Evolutionary conservation across 2,113 vertebrate species (phyloP).

Genomic region (Anseranas semipalmata): DNA sequence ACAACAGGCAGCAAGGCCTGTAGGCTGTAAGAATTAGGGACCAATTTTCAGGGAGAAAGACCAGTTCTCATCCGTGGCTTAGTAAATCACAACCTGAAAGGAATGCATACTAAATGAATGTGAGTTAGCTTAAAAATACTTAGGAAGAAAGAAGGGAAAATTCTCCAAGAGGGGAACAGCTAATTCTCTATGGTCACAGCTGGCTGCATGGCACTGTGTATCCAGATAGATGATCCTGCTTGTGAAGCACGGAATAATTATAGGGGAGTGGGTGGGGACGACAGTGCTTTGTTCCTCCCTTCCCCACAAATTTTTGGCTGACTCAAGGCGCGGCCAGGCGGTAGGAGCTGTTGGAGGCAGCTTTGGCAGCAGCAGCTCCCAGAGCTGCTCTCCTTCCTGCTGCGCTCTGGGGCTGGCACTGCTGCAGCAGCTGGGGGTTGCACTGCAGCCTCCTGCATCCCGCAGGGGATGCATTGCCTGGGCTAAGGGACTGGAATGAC

Average conservation of each 20-base stretch:
- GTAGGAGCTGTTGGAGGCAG: neutral
- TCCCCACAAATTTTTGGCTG: conserved; percentile 31
- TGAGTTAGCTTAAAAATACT: neutral
- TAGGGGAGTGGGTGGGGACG: neutral
- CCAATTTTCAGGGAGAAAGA: neutral
- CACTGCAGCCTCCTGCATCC: neutral
- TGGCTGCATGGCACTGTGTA: neutral
- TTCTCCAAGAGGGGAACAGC: neutral
- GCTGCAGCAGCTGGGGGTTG: neutral
- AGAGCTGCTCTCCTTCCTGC: neutral
- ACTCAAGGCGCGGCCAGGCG: neutral
- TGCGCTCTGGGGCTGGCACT: neutral
- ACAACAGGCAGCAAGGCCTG: neutral
- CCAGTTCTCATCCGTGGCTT: neutral
- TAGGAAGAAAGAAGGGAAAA: neutral
- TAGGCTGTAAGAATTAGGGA: neutral
- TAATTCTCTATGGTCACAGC: conserved; percentile 13
- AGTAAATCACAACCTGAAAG: neutral
- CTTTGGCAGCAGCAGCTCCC: neutral
- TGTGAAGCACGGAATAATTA: conserved; percentile 32
- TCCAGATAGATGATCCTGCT: conserved; percentile 20
- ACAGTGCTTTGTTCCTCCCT: conserved; percentile 41
- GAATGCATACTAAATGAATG: neutral
- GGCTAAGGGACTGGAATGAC: neutral
- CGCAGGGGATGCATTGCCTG: neutral